Percentiles rank a stretch among this genome's conserved stretches.
Evolutionary conservation across 2,797 vertebrate species (phyloP).

Genomic region (Myioborus miniatus): DNA sequence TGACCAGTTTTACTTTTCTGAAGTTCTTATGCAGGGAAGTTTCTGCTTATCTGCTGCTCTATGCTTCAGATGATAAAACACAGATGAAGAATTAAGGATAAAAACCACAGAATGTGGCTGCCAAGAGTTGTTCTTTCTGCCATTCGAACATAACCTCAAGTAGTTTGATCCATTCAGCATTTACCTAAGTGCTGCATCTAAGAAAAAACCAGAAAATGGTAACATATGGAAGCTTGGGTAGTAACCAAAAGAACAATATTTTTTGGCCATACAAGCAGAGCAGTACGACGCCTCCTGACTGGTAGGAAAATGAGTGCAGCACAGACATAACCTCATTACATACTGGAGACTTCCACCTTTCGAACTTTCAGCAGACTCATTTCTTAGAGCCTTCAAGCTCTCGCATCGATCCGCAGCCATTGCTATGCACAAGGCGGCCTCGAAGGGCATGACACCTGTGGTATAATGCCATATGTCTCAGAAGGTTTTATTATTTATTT

Average conservation of each 20-base stretch:
- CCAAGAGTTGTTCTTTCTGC: conserved; percentile 67
- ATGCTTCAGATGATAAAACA: conserved; percentile 75
- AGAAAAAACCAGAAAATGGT: neutral
- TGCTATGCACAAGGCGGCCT: conserved; percentile 60
- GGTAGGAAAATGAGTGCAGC: neutral
- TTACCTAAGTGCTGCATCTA: conserved; percentile 47
- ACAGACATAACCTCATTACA: conserved; percentile 70
- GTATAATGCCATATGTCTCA: conserved; percentile 44
- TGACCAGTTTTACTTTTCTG: conserved; percentile 40
- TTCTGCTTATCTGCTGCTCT: conserved; percentile 67
- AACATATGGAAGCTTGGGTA: conserved; percentile 62
- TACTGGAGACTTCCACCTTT: conserved; percentile 55
- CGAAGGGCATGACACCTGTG: conserved; percentile 43
- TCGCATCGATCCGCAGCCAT: conserved; percentile 49
- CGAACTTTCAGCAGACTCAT: conserved; percentile 67
- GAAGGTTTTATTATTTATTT: conserved; percentile 65
- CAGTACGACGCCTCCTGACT: neutral
- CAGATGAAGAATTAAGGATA: conserved; percentile 72
- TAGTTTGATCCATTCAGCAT: conserved; percentile 49
- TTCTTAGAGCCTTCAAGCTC: conserved; percentile 69
- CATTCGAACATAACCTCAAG: conserved; percentile 57
- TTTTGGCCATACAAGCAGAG: conserved; percentile 42
- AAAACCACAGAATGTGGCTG: conserved; percentile 61
- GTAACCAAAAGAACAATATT: conserved; percentile 47
- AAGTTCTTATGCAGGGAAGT: conserved; percentile 46